Evolutionary conservation across 2,888 invertebrate genomes (phyloP), one percentile per base, ranked within the genome.

Genomic region (Phengaris alcon): DNA sequence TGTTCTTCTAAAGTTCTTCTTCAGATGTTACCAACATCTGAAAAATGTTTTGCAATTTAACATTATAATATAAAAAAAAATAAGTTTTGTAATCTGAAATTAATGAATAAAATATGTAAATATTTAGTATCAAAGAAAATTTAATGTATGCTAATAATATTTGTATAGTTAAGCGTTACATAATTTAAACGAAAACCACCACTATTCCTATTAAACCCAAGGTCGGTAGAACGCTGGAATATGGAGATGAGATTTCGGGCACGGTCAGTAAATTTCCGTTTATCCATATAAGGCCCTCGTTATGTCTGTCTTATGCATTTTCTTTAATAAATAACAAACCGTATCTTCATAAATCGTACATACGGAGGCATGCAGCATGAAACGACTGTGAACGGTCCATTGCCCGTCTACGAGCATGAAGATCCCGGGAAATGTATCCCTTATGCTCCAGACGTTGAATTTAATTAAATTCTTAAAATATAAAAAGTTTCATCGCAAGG

Each of bases 361-460:
- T 74, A 76, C 75, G 73, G 69, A 74, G 44, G 75, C 77, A 73
- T 76, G 76, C 75, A 77, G 78, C 75, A 77, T 77, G 77, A 78
- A 77, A 76, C 77, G 75, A 78, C 75, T 79, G 48, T 55, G 75
- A 74, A 75, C 77, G 78, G 75, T 77, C 76, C 77, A 78, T 77
- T 78, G 77, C 73, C 73, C 68, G 75, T 68, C 69, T 75, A 75
- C 69, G 57, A 75, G 75, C 69, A 48, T 35, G 72, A 72, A 72
- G 54, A 72, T 52, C 72, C 51, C 52, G 13, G 52, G 13, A 72
- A 72, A 72, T 72, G 52, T 72, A 35, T 72, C 35, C 72, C 54
- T 12, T 70, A 75, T 69, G 46, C 75, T 54, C 48, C 48, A 22
- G 48, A 59, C 57, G 13, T 75, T 69, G 54, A 46, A 46, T 70